Evolutionary conservation across 2,888 invertebrate species (phyloP).

Genomic region (Watsonalla cultraria): DNA sequence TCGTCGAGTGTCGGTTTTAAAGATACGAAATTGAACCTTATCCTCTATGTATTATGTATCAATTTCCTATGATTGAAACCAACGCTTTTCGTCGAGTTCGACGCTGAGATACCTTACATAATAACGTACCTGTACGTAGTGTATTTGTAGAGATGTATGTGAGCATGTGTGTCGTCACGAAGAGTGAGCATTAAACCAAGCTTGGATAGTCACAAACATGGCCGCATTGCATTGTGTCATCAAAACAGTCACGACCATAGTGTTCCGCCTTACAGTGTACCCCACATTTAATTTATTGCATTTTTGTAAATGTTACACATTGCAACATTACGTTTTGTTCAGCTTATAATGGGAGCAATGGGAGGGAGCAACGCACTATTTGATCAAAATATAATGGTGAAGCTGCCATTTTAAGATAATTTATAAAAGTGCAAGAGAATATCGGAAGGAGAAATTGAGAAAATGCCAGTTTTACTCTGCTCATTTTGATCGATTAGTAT

Average conservation of each 20-base stretch:
- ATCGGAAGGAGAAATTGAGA: too few relatives aligned
- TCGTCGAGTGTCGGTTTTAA: too few relatives aligned
- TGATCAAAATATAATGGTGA: not conserved
- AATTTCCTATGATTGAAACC: too few relatives aligned
- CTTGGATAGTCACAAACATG: not conserved
- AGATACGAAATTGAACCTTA: too few relatives aligned
- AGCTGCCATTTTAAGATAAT: too few relatives aligned
- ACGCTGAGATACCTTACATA: too few relatives aligned
- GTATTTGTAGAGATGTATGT: not conserved
- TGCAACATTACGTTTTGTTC: not conserved
- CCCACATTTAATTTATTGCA: not conserved
- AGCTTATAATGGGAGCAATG: constrained; percentile 2
- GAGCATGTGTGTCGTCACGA: not conserved
- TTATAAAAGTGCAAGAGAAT: too few relatives aligned
- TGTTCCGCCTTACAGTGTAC: not conserved
- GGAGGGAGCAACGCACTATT: not conserved
- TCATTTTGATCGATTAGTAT: not conserved
- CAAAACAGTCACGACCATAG: not conserved
- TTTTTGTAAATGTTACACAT: constrained; percentile 1
- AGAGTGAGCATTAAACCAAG: not conserved
- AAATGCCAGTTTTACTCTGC: too few relatives aligned
- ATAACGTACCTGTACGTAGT: too few relatives aligned
- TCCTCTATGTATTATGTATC: too few relatives aligned
- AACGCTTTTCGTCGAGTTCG: too few relatives aligned
- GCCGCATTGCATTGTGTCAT: not conserved